Evolutionary conservation across 1,140 invertebrate species (phyloP).

Genomic region (Stegodyphus mimosarum): DNA sequence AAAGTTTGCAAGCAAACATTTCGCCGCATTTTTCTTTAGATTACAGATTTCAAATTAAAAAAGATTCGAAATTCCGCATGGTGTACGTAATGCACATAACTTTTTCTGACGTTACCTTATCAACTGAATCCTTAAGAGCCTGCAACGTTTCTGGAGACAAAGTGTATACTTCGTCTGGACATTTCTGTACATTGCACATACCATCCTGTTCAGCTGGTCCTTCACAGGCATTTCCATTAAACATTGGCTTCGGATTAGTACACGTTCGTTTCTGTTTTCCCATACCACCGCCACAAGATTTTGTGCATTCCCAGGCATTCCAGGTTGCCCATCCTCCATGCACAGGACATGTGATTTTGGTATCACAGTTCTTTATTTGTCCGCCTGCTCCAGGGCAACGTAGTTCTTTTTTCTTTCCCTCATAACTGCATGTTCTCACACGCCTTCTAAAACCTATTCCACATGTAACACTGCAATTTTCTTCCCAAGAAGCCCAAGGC

Average conservation of each 20-base stretch:
- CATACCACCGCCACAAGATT: constrained; percentile 38
- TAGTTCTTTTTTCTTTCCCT: not conserved
- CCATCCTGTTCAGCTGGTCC: constrained; percentile 15
- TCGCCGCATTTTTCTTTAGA: too few relatives aligned
- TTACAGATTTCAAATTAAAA: too few relatives aligned
- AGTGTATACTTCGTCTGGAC: constrained; percentile 54
- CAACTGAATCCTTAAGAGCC: not conserved
- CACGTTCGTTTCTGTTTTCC: constrained; percentile 28
- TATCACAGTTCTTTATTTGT: constrained; percentile 48
- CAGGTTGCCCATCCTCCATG: constrained; percentile 48
- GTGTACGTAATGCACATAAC: too few relatives aligned
- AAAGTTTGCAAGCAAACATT: too few relatives aligned
- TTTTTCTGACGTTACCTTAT: not conserved
- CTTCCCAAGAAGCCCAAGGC: constrained; percentile 20
- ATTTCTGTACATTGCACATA: constrained; percentile 24
- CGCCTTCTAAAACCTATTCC: constrained; percentile 36
- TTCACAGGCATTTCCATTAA: constrained; percentile 29
- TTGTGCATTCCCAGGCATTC: constrained; percentile 34
- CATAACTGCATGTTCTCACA: constrained; percentile 20
- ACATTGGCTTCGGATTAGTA: constrained; percentile 36
- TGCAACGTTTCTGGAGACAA: constrained; percentile 16
- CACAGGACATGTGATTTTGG: constrained; percentile 25
- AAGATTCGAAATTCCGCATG: too few relatives aligned
- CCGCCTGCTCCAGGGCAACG: not conserved
- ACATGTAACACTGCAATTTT: constrained; percentile 36